phyloP scores from a whole-genome alignment of 2,797 vertebrate species.

The Masticophis lateralis region DNA sequence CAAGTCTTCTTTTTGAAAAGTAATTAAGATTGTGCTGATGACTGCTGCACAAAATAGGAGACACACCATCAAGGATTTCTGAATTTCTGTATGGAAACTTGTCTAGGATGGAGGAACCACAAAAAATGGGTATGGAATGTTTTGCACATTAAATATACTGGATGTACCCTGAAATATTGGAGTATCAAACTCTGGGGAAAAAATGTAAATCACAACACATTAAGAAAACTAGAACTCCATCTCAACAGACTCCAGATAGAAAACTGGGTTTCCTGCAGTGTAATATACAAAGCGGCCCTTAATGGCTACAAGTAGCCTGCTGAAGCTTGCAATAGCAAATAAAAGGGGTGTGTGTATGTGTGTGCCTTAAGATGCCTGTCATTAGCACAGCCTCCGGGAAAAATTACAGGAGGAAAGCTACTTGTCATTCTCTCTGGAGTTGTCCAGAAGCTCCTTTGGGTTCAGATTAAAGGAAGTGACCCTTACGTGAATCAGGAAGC shows the following conservation, averaged over 20 bases:
- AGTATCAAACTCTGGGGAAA: neutral
- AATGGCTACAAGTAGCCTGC: neutral
- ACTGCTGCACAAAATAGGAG: neutral
- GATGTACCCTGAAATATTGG: neutral
- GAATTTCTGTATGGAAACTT: neutral
- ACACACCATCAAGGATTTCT: neutral
- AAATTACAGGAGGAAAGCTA: conserved; percentile 19
- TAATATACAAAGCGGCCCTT: neutral
- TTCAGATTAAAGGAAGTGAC: conserved; percentile 6
- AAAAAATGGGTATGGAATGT: neutral
- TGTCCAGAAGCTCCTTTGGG: conserved; percentile 11
- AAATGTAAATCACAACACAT: neutral
- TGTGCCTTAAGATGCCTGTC: conserved; percentile 3
- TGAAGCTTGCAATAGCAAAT: neutral
- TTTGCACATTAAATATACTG: neutral
- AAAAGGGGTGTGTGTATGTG: neutral
- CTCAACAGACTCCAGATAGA: neutral
- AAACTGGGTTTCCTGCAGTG: neutral
- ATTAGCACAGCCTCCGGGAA: neutral
- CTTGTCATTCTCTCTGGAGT: conserved; percentile 3
- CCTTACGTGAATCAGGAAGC: conserved; percentile 22
- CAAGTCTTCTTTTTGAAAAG: neutral
- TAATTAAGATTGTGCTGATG: neutral
- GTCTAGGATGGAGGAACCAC: neutral
- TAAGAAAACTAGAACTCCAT: neutral